Conservation (phyloP, 1,140 invertebrate species). For the Chlorops oryzae region DNA sequence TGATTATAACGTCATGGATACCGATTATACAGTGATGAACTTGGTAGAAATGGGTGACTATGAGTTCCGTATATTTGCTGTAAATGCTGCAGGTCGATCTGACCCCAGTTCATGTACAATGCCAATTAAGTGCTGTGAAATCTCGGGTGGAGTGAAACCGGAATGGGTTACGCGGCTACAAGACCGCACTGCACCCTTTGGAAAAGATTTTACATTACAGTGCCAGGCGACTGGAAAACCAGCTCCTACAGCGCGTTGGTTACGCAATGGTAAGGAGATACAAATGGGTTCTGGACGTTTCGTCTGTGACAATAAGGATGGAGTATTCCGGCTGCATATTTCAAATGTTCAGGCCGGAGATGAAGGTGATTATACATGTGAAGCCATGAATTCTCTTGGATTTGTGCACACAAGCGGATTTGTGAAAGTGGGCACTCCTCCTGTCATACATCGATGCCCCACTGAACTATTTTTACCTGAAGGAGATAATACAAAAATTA, state of each 20-base stretch:
- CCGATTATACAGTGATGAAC: slow-evolving; percentile 87
- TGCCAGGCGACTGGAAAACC: slow-evolving; percentile 90
- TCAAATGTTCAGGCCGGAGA: slow-evolving; percentile 86
- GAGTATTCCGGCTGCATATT: slow-evolving; percentile 80
- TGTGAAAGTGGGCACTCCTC: slow-evolving; percentile 87
- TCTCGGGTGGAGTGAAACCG: slow-evolving; percentile 82
- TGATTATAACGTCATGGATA: slow-evolving; percentile 84
- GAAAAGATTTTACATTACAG: slow-evolving; percentile 78
- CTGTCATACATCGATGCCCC: slow-evolving; percentile 88
- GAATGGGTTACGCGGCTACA: slow-evolving; percentile 82
- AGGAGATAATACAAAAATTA: slow-evolving; percentile 92
- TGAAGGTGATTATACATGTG: slow-evolving; percentile 94
- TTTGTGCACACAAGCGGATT: slow-evolving; percentile 77
- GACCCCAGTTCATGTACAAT: slow-evolving; percentile 81
- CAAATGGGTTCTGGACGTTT: slow-evolving; percentile 59
- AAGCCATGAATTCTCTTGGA: slow-evolving; percentile 88
- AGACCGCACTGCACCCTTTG: slow-evolving; percentile 71
- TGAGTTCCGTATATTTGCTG: slow-evolving; percentile 91
- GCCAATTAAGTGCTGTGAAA: slow-evolving; percentile 82
- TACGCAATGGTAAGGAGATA: slow-evolving; percentile 87
- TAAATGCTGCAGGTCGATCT: slow-evolving; percentile 91
- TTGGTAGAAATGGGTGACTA: slow-evolving; percentile 94
- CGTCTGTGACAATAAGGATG: slow-evolving; percentile 67
- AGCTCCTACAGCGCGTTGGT: slow-evolving; percentile 81
- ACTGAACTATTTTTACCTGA: slow-evolving; percentile 84